phyloP scores from a whole-genome alignment of 2,113 vertebrate species.

The Nycticorax nycticorax region DNA sequence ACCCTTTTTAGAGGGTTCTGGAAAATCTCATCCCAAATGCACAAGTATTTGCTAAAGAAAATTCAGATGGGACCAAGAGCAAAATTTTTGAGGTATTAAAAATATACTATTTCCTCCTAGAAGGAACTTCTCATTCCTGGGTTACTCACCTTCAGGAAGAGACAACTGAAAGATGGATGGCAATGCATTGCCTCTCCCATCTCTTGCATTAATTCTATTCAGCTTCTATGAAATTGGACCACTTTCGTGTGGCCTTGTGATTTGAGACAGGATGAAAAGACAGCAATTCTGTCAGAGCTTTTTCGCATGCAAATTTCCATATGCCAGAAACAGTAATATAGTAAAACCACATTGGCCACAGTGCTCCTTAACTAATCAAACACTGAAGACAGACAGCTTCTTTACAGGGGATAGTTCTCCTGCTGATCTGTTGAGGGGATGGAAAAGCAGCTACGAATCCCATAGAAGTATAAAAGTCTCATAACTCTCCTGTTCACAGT shows the following conservation, averaged over 20 bases:
- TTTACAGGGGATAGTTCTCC: not conserved
- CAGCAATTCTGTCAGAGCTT: conserved; percentile 40
- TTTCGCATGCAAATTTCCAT: conserved; percentile 2
- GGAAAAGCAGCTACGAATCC: conserved; percentile 21
- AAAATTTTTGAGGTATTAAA: not conserved
- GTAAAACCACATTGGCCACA: conserved; percentile 58
- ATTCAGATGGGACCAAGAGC: not conserved
- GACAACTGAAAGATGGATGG: not conserved
- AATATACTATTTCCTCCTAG: not conserved
- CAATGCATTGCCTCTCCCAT: not conserved
- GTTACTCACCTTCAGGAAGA: not conserved
- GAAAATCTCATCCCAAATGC: not conserved
- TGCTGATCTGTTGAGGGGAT: not conserved
- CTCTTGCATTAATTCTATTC: not conserved
- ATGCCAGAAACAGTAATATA: conserved; percentile 47
- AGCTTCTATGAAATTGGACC: conserved; percentile 4
- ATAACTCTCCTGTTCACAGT: not conserved
- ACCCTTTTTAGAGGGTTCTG: not conserved
- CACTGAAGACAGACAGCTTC: conserved; percentile 36
- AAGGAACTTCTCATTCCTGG: not conserved
- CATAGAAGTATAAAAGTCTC: not conserved
- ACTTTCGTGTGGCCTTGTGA: not conserved
- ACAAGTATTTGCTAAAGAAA: not conserved
- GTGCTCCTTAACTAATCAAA: conserved; percentile 57
- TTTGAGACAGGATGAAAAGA: not conserved